A percentile compares a stretch with the other conserved stretches of the same genome.
Conservation (phyloP, 2,113 vertebrate genomes). For the Plestiodon gilberti region DNA sequence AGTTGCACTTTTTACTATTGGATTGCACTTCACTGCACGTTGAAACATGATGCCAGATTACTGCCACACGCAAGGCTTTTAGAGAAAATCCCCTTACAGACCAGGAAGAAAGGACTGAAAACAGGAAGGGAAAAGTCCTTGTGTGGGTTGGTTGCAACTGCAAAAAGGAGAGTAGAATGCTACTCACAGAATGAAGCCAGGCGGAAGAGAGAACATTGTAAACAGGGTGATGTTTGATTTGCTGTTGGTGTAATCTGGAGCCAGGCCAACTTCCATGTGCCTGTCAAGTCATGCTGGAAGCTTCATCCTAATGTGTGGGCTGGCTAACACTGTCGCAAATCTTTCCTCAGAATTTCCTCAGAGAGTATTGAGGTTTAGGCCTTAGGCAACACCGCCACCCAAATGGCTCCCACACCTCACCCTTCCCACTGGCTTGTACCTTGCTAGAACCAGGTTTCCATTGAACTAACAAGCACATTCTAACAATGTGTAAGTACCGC, state of each 20-base stretch:
- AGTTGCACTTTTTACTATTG: background rate
- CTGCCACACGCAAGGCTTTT: background rate
- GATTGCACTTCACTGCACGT: too few species aligned
- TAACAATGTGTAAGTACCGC: background rate
- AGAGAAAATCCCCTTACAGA: background rate
- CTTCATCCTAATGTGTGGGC: slow-evolving; percentile 19
- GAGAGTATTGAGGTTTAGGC: background rate
- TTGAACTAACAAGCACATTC: background rate
- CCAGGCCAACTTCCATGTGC: background rate
- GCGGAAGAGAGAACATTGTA: background rate
- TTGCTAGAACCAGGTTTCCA: background rate
- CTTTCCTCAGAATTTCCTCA: background rate
- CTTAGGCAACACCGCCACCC: background rate
- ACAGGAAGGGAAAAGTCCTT: slow-evolving; percentile 42
- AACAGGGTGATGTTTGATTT: slow-evolving; percentile 16
- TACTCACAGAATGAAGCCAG: background rate
- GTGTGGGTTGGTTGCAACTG: background rate
- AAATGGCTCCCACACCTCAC: background rate
- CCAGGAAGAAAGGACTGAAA: slow-evolving; percentile 37
- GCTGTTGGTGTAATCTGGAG: slow-evolving; percentile 27
- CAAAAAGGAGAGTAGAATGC: slow-evolving; percentile 27
- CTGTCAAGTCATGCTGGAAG: slow-evolving; percentile 26
- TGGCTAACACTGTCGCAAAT: slow-evolving; percentile 1
- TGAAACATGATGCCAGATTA: background rate
- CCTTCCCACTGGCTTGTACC: background rate